Evolutionary conservation across 2,888 invertebrate genomes (phyloP).

Genomic region (Epinotia brunnichana): DNA sequence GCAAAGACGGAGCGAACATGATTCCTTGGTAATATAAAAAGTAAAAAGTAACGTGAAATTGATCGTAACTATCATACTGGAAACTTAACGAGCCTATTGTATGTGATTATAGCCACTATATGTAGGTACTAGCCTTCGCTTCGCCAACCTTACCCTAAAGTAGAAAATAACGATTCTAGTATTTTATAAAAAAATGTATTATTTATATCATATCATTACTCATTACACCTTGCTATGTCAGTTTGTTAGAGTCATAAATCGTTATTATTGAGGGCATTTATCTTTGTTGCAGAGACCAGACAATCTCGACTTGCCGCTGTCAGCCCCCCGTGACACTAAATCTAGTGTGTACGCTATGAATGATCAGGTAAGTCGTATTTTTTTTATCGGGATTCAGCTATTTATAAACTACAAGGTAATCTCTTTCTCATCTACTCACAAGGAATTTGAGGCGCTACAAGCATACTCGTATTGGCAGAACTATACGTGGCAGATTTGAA

Average conservation of each 20-base stretch:
- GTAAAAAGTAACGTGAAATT: constrained; percentile 64
- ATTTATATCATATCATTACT: too few species aligned
- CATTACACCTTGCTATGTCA: background rate
- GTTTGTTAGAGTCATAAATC: constrained; percentile 7
- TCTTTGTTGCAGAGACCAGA: constrained; percentile 88
- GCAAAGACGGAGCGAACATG: constrained; percentile 57
- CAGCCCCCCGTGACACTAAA: constrained; percentile 87
- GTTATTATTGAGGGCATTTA: constrained; percentile 45
- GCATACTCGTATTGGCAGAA: too few species aligned
- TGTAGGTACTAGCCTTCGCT: constrained; percentile 11
- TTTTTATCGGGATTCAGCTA: background rate
- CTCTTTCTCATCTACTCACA: too few species aligned
- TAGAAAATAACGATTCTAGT: background rate
- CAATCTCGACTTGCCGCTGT: constrained; percentile 88
- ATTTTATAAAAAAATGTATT: background rate
- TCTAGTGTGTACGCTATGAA: constrained; percentile 89
- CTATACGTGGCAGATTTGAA: too few species aligned
- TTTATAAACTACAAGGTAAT: too few species aligned
- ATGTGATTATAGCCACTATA: constrained; percentile 53
- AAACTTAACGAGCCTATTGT: constrained; percentile 69
- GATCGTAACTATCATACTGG: constrained; percentile 70
- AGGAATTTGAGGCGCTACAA: too few species aligned
- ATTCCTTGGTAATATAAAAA: constrained; percentile 59
- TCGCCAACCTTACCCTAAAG: background rate
- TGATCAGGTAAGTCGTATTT: constrained; percentile 86